Percentiles rank a stretch among this genome's conserved stretches.
Evolutionary conservation across 2,113 vertebrate genomes (phyloP).

Genomic region (Microcebus griseorufus): DNA sequence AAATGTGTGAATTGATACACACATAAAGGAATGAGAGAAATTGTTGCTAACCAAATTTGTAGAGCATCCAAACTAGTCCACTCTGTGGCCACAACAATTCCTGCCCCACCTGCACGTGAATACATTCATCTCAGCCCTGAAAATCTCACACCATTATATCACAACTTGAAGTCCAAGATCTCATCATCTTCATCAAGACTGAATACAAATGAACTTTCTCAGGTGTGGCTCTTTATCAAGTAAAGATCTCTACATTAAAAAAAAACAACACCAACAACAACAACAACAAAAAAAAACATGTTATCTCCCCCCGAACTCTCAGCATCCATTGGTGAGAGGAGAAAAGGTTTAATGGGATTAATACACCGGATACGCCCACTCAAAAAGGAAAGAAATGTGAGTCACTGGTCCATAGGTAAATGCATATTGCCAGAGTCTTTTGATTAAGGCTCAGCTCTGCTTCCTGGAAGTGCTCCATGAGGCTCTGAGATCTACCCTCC

Average conservation of each 20-base stretch:
- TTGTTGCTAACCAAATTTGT: not conserved
- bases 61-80: not conserved
- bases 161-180: not conserved
- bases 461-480: not conserved
- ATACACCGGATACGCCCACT: not conserved
- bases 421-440: not conserved
- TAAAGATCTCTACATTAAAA: not conserved
- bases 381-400: not conserved
- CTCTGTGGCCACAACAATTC: not conserved
- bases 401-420: fast-evolving
- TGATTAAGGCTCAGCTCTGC: not conserved
- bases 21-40: not conserved
- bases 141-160: not conserved
- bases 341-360: not conserved
- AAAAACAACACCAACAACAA: too few relatives aligned
- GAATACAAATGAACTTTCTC: not conserved
- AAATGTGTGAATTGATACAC: not conserved
- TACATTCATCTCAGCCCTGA: not conserved
- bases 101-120: not conserved
- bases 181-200: not conserved
- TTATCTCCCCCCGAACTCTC: not conserved
- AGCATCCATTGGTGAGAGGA: not conserved
- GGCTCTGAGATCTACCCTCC: not conserved
- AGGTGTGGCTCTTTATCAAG: not conserved
- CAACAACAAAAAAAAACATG: not conserved